Evolutionary conservation across 1,140 invertebrate genomes (phyloP).

Genomic region (Polypedilum pembai): DNA sequence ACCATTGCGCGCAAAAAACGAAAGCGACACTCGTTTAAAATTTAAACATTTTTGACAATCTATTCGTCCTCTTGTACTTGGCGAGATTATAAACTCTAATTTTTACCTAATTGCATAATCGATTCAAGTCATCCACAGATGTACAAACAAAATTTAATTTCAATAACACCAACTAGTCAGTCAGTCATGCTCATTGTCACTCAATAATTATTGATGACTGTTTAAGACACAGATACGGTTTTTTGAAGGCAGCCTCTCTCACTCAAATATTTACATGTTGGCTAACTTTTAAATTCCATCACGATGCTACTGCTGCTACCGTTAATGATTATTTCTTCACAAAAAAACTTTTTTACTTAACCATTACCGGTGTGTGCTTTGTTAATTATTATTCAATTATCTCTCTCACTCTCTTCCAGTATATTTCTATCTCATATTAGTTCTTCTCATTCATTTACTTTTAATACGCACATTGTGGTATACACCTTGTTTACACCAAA

Average conservation of each 20-base stretch:
- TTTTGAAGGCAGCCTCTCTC: no score
- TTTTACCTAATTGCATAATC: slow-evolving; percentile 12
- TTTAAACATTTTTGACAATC: background rate
- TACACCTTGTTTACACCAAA: slow-evolving; percentile 12
- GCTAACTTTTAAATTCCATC: background rate
- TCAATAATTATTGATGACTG: no score
- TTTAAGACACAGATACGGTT: no score
- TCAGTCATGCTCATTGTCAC: no score
- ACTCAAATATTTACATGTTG: background rate
- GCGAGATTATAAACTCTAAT: background rate
- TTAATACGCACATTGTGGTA: background rate
- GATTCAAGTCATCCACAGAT: background rate
- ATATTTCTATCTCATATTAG: background rate
- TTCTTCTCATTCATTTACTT: background rate
- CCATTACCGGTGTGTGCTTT: background rate
- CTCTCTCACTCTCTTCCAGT: background rate
- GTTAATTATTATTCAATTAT: slow-evolving; percentile 28
- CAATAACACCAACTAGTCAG: no score
- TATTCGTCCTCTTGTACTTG: background rate
- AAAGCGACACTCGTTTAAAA: background rate
- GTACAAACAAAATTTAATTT: background rate
- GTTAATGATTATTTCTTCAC: background rate
- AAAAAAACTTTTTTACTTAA: background rate
- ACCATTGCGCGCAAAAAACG: background rate
- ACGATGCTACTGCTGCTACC: background rate